Evolutionary conservation across 2,113 vertebrate species (phyloP).

Genomic region (Cololabis saira): DNA sequence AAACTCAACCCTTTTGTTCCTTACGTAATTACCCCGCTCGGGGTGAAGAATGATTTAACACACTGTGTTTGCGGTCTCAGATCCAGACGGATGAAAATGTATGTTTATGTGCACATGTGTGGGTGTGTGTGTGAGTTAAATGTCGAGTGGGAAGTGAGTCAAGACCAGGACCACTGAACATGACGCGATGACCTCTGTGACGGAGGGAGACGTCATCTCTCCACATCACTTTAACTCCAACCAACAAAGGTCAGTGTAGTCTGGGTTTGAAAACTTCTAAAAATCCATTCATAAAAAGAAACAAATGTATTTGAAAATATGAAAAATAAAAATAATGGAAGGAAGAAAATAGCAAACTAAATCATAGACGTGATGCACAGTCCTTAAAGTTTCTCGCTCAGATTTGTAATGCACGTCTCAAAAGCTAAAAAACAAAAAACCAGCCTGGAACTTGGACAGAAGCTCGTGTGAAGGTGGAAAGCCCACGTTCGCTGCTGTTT

Average conservation of each 20-base stretch:
- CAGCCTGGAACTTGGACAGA: no score
- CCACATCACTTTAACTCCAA: slow-evolving; percentile 32
- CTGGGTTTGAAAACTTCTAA: background rate
- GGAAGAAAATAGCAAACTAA: no score
- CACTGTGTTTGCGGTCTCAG: slow-evolving; percentile 40
- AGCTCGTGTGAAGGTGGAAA: no score
- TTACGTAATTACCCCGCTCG: slow-evolving; percentile 53
- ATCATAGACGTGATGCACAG: no score
- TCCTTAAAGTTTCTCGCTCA: no score
- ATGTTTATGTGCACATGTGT: slow-evolving; percentile 17
- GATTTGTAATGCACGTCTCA: no score
- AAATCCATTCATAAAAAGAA: background rate
- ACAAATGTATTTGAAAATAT: no score
- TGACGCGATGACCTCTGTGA: slow-evolving; percentile 38
- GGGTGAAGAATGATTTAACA: slow-evolving; percentile 44
- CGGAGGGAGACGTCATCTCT: slow-evolving; percentile 34
- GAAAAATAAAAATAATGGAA: no score
- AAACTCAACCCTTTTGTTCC: slow-evolving; percentile 44
- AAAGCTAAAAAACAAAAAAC: no score
- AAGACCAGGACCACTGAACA: slow-evolving; percentile 51
- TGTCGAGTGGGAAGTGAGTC: slow-evolving; percentile 51
- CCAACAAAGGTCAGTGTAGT: slow-evolving; percentile 1
- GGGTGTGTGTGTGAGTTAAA: slow-evolving; percentile 2
- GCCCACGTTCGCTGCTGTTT: no score
- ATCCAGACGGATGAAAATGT: slow-evolving; percentile 33